phyloP scores from a whole-genome alignment of 2,113 vertebrate genomes.

The Urocitellus parryii region DNA sequence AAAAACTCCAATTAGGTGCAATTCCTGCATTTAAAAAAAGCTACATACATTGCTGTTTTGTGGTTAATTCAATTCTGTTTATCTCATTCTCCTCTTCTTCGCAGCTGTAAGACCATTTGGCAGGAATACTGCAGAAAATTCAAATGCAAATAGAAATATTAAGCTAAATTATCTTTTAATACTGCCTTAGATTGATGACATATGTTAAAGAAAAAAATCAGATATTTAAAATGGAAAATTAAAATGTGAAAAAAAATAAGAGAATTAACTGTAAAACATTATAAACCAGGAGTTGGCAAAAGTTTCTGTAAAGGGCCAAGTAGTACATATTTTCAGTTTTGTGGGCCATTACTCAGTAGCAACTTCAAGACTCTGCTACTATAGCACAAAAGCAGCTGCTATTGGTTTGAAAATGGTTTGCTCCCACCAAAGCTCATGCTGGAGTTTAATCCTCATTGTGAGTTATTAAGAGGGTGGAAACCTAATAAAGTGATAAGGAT shows the following conservation, averaged over 20 bases:
- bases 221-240: not conserved
- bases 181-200: not conserved
- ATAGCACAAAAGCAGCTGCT: constrained; percentile 31
- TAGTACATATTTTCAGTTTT: constrained; percentile 29
- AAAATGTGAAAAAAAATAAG: not conserved
- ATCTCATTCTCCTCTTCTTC: constrained; percentile 14
- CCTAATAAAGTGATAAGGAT: not conserved
- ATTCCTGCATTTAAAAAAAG: constrained; percentile 22
- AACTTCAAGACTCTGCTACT: constrained; percentile 14
- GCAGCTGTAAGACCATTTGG: not conserved
- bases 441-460: not conserved
- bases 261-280: constrained; percentile 10
- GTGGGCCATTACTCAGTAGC: not conserved
- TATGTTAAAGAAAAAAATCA: not conserved
- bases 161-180: constrained; percentile 35
- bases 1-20: not conserved
- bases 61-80: constrained; percentile 14
- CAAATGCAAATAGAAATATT: not conserved
- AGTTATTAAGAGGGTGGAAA: not conserved
- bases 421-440: not conserved
- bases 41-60: not conserved
- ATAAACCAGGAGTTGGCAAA: constrained; percentile 35
- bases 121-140: constrained; percentile 13
- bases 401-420: not conserved
- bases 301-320: constrained; percentile 12